Conservation (phyloP, 2,888 invertebrate species). For the Hypsopygia costalis region DNA sequence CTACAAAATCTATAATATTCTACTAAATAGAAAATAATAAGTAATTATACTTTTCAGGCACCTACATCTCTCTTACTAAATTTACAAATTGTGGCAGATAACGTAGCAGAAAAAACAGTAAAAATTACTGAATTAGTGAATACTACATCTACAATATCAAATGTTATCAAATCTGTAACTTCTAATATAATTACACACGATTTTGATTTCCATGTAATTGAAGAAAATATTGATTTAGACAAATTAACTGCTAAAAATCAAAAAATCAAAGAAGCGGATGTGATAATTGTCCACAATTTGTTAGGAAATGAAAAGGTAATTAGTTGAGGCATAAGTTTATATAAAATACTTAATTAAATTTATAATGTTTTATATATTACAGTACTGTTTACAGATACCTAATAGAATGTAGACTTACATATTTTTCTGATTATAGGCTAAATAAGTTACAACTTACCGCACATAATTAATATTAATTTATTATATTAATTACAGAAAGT, state of each 20-base stretch:
- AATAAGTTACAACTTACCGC: too few relatives aligned
- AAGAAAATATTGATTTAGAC: conserved; percentile 10
- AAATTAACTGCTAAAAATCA: conserved; percentile 12
- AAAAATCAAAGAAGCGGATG: conserved; percentile 23
- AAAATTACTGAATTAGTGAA: conserved; percentile 27
- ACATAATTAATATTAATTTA: too few relatives aligned
- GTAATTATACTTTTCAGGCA: conserved; percentile 27
- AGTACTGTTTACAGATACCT: too few relatives aligned
- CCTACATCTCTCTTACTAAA: conserved; percentile 36
- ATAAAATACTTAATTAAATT: too few relatives aligned
- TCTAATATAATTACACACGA: conserved; percentile 16
- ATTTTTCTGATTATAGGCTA: too few relatives aligned
- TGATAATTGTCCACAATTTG: conserved; percentile 37
- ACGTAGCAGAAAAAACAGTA: conserved; percentile 22
- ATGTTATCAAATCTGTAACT: background rate
- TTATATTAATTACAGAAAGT: conserved; percentile 55
- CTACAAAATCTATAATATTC: too few relatives aligned
- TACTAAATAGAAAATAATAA: background rate
- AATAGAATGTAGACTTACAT: too few relatives aligned
- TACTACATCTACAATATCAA: conserved; percentile 11
- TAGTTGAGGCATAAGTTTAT: too few relatives aligned
- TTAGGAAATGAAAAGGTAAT: conserved; percentile 37
- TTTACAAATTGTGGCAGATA: conserved; percentile 44
- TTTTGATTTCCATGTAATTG: conserved; percentile 10
- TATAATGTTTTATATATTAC: too few relatives aligned